Percentiles rank a stretch among this genome's conserved stretches.
Conservation (phyloP, 2,113 vertebrate species). For the Aramus guarauna region DNA sequence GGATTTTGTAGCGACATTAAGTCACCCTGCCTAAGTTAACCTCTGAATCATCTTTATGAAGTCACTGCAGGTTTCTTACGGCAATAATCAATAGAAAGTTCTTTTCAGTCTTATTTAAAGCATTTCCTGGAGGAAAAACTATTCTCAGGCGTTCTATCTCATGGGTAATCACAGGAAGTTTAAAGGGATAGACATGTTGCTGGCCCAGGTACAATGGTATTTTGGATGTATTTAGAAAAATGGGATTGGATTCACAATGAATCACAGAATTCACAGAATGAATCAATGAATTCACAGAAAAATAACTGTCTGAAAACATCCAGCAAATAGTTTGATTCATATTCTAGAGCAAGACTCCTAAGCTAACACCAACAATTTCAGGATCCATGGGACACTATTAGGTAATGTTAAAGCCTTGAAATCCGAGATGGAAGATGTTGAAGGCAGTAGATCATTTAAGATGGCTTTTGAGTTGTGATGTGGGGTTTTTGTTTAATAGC, state of each 20-base stretch:
- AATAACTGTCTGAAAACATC: neutral
- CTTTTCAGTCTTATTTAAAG: neutral
- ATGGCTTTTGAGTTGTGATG: neutral
- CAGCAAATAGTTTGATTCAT: neutral
- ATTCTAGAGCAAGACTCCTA: neutral
- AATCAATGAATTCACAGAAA: neutral
- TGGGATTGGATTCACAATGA: neutral
- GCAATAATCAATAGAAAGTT: conserved; percentile 10
- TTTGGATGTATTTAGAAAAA: neutral
- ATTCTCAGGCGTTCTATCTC: neutral
- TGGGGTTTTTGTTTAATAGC: neutral
- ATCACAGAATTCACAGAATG: no score
- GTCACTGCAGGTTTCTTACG: neutral
- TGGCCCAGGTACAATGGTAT: neutral
- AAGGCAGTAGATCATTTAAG: neutral
- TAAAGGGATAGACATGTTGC: neutral
- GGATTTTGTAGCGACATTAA: neutral
- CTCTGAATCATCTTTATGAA: conserved; percentile 50
- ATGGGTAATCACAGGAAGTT: neutral
- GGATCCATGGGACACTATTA: neutral
- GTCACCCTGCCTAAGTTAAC: neutral
- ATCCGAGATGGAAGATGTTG: neutral
- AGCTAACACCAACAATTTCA: neutral
- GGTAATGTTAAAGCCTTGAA: neutral
- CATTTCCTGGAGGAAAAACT: neutral